A percentile compares a stretch with the other conserved stretches of the same genome.
These are phyloP conservation scores for Myzus persicae DNA, from an alignment of 1,140 invertebrate species.

Conservation along the genomic window DNA sequence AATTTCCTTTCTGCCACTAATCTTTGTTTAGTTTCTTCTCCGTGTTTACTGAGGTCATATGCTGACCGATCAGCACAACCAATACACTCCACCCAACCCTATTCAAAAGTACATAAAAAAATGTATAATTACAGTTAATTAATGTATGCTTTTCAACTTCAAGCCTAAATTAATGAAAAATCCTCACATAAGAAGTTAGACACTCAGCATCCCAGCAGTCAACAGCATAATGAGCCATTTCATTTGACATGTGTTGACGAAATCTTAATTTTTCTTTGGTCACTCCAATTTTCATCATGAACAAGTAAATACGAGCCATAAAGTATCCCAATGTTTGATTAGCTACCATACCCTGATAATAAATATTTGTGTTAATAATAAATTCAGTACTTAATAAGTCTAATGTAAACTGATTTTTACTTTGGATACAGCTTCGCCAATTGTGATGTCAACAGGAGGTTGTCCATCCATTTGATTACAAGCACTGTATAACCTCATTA, in stretches of 20 bases:
- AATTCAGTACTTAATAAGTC: neutral
- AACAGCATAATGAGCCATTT: conserved; percentile 99
- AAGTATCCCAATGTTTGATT: conserved; percentile 99
- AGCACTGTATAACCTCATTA: conserved; percentile 88
- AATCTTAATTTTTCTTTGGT: conserved; percentile 88
- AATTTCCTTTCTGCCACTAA: conserved; percentile 92
- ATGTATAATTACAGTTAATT: conserved; percentile 29
- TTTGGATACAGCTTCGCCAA: conserved; percentile 79
- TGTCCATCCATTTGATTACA: conserved; percentile 96
- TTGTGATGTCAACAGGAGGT: conserved; percentile 74
- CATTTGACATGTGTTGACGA: conserved; percentile 97
- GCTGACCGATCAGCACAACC: conserved; percentile 98
- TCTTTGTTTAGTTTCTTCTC: conserved; percentile 88
- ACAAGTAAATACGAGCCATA: conserved; percentile 93
- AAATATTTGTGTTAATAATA: neutral
- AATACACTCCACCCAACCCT: conserved; percentile 99
- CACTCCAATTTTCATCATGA: conserved; percentile 88
- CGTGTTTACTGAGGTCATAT: conserved; percentile 94
- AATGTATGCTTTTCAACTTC: neutral
- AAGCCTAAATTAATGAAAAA: conserved; percentile 44
- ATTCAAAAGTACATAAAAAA: conserved; percentile 60
- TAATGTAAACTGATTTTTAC: conserved; percentile 62
- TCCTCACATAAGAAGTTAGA: conserved; percentile 85
- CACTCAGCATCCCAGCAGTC: conserved; percentile 99
- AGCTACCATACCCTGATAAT: conserved; percentile 81